phyloP scores from a whole-genome alignment of 2,888 invertebrate genomes.

The Parelbella ahira region DNA sequence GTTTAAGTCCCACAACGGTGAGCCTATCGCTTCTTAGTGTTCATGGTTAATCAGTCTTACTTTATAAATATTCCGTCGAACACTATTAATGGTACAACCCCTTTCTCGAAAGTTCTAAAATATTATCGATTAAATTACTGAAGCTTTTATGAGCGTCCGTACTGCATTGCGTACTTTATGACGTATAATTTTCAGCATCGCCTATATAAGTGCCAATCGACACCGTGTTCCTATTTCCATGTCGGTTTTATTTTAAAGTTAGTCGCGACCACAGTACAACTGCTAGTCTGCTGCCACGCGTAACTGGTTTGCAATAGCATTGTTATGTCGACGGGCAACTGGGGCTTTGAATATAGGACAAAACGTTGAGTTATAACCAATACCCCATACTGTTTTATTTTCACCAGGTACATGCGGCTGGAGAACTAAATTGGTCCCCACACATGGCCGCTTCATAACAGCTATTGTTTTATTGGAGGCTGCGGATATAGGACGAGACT shows the following conservation, averaged over 20 bases:
- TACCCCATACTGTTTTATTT: constrained; percentile 21
- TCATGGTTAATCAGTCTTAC: no score
- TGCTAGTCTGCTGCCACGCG: constrained; percentile 7
- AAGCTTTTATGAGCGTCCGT: constrained; percentile 22
- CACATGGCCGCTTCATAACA: constrained; percentile 66
- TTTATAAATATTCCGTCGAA: no score
- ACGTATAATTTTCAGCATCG: no score
- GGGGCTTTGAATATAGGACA: constrained; percentile 25
- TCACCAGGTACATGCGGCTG: constrained; percentile 36
- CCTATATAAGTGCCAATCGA: constrained; percentile 9
- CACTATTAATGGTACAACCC: no score
- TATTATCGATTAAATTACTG: constrained; percentile 5
- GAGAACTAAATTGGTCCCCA: constrained; percentile 67
- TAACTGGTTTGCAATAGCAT: constrained; percentile 18
- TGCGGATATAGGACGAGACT: constrained; percentile 39
- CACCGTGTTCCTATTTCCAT: constrained; percentile 38
- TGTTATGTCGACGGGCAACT: constrained; percentile 20
- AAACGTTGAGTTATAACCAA: constrained; percentile 20
- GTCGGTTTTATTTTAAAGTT: constrained; percentile 50
- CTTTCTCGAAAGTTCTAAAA: no score
- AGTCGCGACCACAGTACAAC: constrained; percentile 6
- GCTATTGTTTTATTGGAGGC: constrained; percentile 44
- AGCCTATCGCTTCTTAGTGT: no score
- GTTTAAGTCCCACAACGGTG: no score
- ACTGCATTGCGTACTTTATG: constrained; percentile 15